These are phyloP conservation scores for Andrena haemorrhoa DNA, from an alignment of 2,888 invertebrate genomes.

Conservation along the genomic window DNA sequence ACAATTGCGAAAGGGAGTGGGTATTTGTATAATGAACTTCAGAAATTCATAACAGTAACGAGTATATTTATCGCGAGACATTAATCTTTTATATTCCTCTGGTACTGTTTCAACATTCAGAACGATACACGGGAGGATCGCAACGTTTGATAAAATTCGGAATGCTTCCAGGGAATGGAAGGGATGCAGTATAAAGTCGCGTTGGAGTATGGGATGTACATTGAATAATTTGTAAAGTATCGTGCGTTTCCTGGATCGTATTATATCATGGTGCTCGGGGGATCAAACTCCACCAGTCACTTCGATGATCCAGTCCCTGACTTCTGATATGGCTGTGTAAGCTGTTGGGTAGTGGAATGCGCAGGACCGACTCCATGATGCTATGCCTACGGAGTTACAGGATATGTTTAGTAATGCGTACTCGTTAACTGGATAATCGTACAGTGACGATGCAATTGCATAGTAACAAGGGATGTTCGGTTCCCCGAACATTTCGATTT, in stretches of 20 bases:
- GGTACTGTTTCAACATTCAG: background rate
- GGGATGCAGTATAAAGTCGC: background rate
- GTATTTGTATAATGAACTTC: too few species aligned
- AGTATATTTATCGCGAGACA: too few species aligned
- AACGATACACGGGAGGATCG: background rate
- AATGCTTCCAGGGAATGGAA: background rate
- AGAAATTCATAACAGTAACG: too few species aligned
- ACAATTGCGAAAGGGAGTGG: too few species aligned
- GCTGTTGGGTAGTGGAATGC: constrained; percentile 71
- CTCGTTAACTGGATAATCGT: background rate
- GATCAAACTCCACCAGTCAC: constrained; percentile 56
- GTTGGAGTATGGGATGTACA: background rate
- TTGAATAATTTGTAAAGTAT: background rate
- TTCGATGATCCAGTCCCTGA: constrained; percentile 74
- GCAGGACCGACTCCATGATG: constrained; percentile 76
- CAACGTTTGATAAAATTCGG: background rate
- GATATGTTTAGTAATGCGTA: background rate
- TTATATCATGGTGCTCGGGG: background rate
- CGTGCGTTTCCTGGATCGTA: background rate
- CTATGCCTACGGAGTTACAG: constrained; percentile 63
- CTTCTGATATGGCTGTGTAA: constrained; percentile 69
- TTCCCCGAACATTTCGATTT: too few species aligned
- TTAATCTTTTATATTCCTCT: background rate
- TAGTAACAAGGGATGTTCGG: too few species aligned
- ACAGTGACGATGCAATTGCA: too few species aligned